A percentile compares a stretch with the other conserved stretches of the same genome.
Conservation (phyloP, 2,797 vertebrate species). For the Schizothorax lantsangensis region DNA sequence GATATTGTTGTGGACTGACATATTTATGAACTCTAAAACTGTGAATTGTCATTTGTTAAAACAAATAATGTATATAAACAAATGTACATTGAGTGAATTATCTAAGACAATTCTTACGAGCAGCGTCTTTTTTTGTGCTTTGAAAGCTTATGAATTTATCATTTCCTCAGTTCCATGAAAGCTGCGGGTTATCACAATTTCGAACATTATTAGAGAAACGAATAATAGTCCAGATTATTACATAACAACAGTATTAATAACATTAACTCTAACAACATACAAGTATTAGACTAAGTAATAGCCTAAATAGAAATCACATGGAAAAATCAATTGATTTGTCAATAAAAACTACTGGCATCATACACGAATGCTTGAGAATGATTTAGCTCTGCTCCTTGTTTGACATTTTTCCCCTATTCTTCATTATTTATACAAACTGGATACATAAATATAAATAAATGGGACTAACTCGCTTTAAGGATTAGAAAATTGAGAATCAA, state of each 20-base stretch:
- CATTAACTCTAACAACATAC: background rate
- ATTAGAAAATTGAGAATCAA: background rate
- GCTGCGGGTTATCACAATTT: background rate
- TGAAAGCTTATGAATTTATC: background rate
- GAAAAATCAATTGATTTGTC: background rate
- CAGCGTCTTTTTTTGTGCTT: conserved; percentile 14
- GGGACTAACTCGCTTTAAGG: background rate
- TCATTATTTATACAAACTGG: background rate
- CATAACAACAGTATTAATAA: background rate
- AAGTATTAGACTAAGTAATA: background rate
- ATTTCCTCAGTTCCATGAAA: background rate
- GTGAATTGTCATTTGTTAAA: conserved; percentile 57
- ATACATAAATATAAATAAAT: background rate
- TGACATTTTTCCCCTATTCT: background rate
- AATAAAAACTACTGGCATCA: background rate
- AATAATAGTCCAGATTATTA: background rate
- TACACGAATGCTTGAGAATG: background rate
- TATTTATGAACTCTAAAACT: conserved; percentile 57
- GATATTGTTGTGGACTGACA: conserved; percentile 30
- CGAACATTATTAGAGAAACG: background rate
- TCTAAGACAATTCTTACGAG: conserved; percentile 49
- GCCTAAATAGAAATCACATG: background rate
- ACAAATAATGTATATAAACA: conserved; percentile 56
- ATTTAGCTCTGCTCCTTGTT: background rate
- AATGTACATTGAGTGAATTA: conserved; percentile 60